Base-by-base conservation (phyloP, 2,113 vertebrate genomes). In the Pluvianellus socialis region DNA sequence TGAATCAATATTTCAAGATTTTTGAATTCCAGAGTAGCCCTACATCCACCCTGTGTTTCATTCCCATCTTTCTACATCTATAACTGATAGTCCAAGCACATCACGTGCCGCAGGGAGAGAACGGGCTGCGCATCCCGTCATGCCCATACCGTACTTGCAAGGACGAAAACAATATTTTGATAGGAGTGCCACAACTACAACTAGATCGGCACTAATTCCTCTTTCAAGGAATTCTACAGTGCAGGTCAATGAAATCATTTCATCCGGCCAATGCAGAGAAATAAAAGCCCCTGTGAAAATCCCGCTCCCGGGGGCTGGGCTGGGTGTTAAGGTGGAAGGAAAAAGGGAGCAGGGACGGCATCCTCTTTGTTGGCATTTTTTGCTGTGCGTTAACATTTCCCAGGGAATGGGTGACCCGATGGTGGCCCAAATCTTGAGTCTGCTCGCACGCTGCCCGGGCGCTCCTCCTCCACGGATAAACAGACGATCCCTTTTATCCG, bases 311-410 rank as follows among this genome's bases (percentile, higher is more conserved):
- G 50, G 53, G 30, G 44, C 76, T 68, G 47, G 55, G 49, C 38
- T 79, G 83, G 26, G 4, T 44, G 45, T 59, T 35, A 5, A 3
- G 13, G 62, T 5, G 49, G 45, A 42, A 59, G 17, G 73, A 24
- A 47, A 33, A 63, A 38, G 38, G 19, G 58, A 59, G 38, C 0
- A 3, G 82, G 58, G 44, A 28, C 0, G 3, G 65, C 26, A 56
- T 24, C 32, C 30, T 47, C 53, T 50, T 11, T 50, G 32, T 18
- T 66, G 79, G 35, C 20, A 44, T 33, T 56, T 74, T 70, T 33
- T 62, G 45, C 62, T 53, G 49, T 52, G 35, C 8, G 0, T 42
- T 27, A 42, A 26, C 0, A 0, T 0, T 0, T 9, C 24, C 5
- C 5, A 1, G 49, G 50, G 77, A 68, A 14, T 0, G 19, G 76